These are phyloP conservation scores for Virgularia gustaviana DNA, from an alignment of 92 coral and sea anemone genomes.

Conservation along the genomic window DNA sequence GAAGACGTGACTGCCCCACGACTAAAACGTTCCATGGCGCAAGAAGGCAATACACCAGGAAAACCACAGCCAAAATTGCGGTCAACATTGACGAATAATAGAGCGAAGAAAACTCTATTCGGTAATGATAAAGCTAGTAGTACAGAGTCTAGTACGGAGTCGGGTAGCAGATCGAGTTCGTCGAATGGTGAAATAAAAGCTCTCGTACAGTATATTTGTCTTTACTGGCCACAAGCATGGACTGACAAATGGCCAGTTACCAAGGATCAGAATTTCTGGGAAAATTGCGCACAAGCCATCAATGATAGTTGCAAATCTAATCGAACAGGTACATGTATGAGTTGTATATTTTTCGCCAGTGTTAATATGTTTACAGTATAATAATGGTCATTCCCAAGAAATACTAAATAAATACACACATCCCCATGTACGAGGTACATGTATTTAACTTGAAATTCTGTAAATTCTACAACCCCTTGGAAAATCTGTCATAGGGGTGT, in stretches of 20 bases:
- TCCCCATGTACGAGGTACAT: conserved; percentile 23
- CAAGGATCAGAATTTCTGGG: conserved; percentile 13
- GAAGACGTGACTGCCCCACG: conserved; percentile 20
- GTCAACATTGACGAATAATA: not conserved
- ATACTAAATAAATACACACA: conserved; percentile 10
- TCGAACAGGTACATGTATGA: conserved; percentile 20
- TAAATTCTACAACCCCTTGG: conserved; percentile 23
- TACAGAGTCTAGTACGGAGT: not conserved
- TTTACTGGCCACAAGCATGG: conserved; percentile 28
- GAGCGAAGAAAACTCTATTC: conserved; percentile 19
- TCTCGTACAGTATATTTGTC: conserved; percentile 23
- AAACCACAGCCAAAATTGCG: conserved; percentile 20
- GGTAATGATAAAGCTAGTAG: conserved; percentile 4
- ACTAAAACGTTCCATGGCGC: conserved; percentile 18
- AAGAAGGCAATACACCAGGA: conserved; percentile 24
- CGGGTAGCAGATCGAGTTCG: conserved; percentile 7
- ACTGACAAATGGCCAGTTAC: conserved; percentile 22
- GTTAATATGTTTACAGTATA: not conserved
- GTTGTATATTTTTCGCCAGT: conserved; percentile 3
- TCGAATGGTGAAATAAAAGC: conserved; percentile 18
- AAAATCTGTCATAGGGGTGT: conserved; percentile 16
- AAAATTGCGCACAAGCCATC: conserved; percentile 13
- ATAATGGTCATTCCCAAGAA: not conserved
- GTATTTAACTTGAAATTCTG: conserved; percentile 2
- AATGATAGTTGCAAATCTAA: conserved; percentile 5